Conservation (phyloP, 2,113 vertebrate genomes). For the Malurus melanocephalus region DNA sequence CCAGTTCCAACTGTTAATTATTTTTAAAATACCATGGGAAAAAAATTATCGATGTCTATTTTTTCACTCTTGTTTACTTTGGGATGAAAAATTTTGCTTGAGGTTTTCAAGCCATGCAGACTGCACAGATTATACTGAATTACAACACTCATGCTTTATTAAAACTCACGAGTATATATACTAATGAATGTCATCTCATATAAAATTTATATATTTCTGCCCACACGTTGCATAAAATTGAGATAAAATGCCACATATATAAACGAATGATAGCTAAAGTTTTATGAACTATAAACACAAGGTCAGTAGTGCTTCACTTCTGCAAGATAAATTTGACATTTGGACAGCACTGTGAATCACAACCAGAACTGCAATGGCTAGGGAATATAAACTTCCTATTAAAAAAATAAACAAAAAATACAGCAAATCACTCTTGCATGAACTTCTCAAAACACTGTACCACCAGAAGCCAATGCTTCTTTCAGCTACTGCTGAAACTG, state of each 20-base stretch:
- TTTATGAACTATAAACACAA: constrained; percentile 46
- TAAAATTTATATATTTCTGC: constrained; percentile 7
- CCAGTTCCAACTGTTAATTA: neutral
- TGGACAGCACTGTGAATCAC: neutral
- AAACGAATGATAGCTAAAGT: neutral
- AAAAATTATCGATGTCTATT: neutral
- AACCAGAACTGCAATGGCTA: neutral
- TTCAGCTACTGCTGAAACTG: neutral
- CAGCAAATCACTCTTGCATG: neutral
- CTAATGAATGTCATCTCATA: constrained; percentile 16
- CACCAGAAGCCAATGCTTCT: neutral
- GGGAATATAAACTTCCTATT: neutral
- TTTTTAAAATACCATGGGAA: neutral
- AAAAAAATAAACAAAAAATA: neutral
- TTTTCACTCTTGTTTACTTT: neutral
- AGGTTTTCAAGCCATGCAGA: neutral
- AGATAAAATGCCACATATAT: neutral
- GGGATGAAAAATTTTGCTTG: neutral
- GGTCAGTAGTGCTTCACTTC: constrained; percentile 1
- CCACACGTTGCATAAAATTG: constrained; percentile 10
- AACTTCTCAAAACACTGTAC: neutral
- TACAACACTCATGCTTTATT: neutral
- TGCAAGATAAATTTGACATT: constrained; percentile 12
- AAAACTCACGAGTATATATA: neutral
- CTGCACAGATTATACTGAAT: constrained; percentile 8